phyloP scores from a whole-genome alignment of 2,797 vertebrate species.

The Typhlichthys subterraneus region DNA sequence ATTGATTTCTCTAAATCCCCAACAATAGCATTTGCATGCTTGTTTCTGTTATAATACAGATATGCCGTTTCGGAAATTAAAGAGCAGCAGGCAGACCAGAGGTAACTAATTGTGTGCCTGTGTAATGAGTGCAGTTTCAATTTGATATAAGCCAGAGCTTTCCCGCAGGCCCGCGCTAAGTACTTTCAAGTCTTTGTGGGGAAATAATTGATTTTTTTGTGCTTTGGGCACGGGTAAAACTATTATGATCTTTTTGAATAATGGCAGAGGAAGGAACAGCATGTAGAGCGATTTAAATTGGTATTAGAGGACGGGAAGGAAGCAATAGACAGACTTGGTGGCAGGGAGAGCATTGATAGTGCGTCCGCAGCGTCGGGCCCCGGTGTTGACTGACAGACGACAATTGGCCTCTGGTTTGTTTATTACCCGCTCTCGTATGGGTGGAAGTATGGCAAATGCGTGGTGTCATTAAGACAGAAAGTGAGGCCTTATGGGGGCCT shows the following conservation, averaged over 20 bases:
- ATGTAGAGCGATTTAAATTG: slow-evolving; percentile 99
- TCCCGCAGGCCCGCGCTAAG: slow-evolving; percentile 98
- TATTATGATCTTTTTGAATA: slow-evolving; percentile 99
- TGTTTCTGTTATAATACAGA: slow-evolving; percentile 99
- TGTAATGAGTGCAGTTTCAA: slow-evolving; percentile 99
- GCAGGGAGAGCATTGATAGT: slow-evolving; percentile 84
- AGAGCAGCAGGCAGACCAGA: slow-evolving; percentile 97
- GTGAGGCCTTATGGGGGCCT: slow-evolving; percentile 56
- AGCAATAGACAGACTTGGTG: slow-evolving; percentile 78
- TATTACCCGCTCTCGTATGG: slow-evolving; percentile 93
- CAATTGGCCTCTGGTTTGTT: slow-evolving; percentile 88
- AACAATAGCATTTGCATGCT: slow-evolving; percentile 99
- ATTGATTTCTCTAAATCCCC: slow-evolving; percentile 99
- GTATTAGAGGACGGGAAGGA: slow-evolving; percentile 92
- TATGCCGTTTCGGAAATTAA: slow-evolving; percentile 99
- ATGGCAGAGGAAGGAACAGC: slow-evolving; percentile 98
- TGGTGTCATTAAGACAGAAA: slow-evolving; percentile 50
- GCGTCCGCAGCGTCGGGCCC: slow-evolving; percentile 35
- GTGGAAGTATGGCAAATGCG: slow-evolving; percentile 65
- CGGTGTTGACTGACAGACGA: slow-evolving; percentile 92
- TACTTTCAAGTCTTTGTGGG: slow-evolving; percentile 99
- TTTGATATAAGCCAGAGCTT: slow-evolving; percentile 99
- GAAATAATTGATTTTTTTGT: slow-evolving; percentile 99
- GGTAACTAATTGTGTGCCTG: slow-evolving; percentile 99
- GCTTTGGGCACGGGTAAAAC: slow-evolving; percentile 99